Percentiles rank a stretch among this genome's conserved stretches.
phyloP scores from a whole-genome alignment of 2,113 vertebrate species.

The Micronycteris hirsuta region DNA sequence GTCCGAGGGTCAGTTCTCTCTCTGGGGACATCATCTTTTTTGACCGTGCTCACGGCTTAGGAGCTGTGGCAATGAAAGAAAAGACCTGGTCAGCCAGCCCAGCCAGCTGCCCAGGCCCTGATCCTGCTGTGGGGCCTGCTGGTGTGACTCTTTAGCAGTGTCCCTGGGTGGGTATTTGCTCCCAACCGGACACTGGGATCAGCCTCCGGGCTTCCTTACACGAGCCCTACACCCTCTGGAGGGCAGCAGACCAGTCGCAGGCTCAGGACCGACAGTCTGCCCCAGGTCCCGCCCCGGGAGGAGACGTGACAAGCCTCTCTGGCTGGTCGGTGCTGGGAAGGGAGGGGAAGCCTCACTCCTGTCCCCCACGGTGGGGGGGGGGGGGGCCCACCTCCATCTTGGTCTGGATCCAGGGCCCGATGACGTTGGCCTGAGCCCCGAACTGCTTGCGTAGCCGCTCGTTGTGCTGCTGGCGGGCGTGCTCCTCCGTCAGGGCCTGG shows the following conservation, averaged over 20 bases:
- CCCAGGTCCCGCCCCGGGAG: neutral
- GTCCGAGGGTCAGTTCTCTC: neutral
- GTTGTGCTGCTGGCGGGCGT: slow-evolving; percentile 96
- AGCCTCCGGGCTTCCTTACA: neutral
- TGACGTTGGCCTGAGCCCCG: slow-evolving; percentile 95
- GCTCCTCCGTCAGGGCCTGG: slow-evolving; percentile 95
- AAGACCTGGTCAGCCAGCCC: neutral
- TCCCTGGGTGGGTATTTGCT: neutral
- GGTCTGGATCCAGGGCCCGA: slow-evolving; percentile 98
- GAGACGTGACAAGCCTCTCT: neutral
- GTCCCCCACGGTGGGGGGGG: neutral
- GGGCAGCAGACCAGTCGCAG: neutral
- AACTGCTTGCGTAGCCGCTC: slow-evolving; percentile 96
- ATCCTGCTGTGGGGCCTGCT: neutral
- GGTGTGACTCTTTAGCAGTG: neutral
- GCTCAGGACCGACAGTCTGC: neutral
- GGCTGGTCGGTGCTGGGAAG: neutral
- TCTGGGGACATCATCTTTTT: neutral
- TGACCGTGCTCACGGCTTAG: neutral
- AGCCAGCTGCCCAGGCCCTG: neutral
- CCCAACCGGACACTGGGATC: neutral
- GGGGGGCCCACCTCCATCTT: slow-evolving; percentile 97
- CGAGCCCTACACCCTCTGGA: neutral
- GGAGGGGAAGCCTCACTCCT: neutral
- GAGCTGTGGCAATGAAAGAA: neutral